These are phyloP conservation scores for Onychomys arenicola DNA, from an alignment of 2,797 vertebrate genomes.

Conservation along the genomic window DNA sequence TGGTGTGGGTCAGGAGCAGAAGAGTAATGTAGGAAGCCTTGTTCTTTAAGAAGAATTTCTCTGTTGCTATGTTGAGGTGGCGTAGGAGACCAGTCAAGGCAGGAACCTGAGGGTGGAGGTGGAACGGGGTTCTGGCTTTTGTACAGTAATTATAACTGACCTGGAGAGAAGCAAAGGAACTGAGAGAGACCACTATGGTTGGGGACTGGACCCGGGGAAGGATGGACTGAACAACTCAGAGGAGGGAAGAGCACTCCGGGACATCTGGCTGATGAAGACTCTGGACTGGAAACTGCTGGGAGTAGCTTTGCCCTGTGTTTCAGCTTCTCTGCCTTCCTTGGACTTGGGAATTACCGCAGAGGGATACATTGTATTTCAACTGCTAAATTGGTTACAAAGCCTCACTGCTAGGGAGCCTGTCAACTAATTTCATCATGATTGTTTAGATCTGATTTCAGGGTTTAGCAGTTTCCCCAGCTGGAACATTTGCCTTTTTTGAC, in stretches of 20 bases:
- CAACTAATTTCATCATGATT: not conserved
- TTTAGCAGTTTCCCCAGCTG: not conserved
- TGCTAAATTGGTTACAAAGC: not conserved
- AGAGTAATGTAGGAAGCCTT: not conserved
- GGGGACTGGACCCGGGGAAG: not conserved
- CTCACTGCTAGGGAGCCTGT: not conserved
- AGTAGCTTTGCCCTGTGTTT: not conserved
- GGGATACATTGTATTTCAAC: not conserved
- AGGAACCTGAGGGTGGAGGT: not conserved
- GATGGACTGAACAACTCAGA: not conserved
- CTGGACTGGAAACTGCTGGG: not conserved
- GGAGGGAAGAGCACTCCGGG: not conserved
- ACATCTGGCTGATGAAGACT: not conserved
- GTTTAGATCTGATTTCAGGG: not conserved
- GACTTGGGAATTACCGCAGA: not conserved
- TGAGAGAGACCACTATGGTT: not conserved
- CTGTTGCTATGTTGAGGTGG: not conserved
- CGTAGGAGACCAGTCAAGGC: not conserved
- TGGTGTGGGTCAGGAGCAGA: not conserved
- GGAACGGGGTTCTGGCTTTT: not conserved
- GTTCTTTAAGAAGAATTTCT: not conserved
- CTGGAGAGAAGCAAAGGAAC: not conserved
- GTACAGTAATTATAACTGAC: not conserved
- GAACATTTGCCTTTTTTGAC: conserved; percentile 39
- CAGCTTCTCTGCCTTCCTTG: not conserved